Conservation (phyloP, 2,888 invertebrate species). For the Hirtodrosophila confusa region DNA sequence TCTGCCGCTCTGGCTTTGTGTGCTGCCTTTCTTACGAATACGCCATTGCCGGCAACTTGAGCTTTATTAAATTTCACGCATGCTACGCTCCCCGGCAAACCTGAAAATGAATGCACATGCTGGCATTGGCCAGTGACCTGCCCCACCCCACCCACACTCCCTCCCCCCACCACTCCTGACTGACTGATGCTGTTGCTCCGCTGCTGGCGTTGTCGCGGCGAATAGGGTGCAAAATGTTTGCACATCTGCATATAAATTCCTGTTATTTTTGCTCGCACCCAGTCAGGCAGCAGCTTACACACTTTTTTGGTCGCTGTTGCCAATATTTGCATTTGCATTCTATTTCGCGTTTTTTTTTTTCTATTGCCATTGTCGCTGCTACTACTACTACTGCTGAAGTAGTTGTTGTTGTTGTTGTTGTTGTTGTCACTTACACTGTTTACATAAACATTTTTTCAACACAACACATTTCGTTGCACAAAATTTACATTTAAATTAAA, state of each 20-base stretch:
- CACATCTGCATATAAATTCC: constrained; percentile 81
- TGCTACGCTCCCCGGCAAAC: constrained; percentile 64
- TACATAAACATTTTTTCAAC: constrained; percentile 80
- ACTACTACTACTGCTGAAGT: constrained; percentile 12
- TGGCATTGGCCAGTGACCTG: constrained; percentile 10
- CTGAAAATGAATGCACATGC: constrained; percentile 74
- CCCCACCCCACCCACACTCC: neutral
- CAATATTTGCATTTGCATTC: constrained; percentile 81
- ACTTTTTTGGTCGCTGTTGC: constrained; percentile 68
- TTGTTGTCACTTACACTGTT: constrained; percentile 73
- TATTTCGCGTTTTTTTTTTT: constrained; percentile 59
- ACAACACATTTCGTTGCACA: constrained; percentile 79
- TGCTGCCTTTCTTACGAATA: constrained; percentile 10
- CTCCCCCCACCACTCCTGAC: neutral
- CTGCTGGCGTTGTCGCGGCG: constrained; percentile 44
- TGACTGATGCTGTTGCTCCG: constrained; percentile 19
- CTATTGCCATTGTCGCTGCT: constrained; percentile 58
- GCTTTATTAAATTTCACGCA: constrained; percentile 79
- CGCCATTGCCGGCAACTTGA: constrained; percentile 47
- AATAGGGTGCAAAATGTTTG: constrained; percentile 79
- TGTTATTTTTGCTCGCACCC: constrained; percentile 73
- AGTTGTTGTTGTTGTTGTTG: constrained; percentile 38
- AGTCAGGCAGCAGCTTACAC: constrained; percentile 72
- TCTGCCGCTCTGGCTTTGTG: constrained; percentile 30
- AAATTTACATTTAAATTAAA: constrained; percentile 81